Evolutionary conservation across 1,140 invertebrate genomes (phyloP).

Genomic region (Bombus consobrinus): DNA sequence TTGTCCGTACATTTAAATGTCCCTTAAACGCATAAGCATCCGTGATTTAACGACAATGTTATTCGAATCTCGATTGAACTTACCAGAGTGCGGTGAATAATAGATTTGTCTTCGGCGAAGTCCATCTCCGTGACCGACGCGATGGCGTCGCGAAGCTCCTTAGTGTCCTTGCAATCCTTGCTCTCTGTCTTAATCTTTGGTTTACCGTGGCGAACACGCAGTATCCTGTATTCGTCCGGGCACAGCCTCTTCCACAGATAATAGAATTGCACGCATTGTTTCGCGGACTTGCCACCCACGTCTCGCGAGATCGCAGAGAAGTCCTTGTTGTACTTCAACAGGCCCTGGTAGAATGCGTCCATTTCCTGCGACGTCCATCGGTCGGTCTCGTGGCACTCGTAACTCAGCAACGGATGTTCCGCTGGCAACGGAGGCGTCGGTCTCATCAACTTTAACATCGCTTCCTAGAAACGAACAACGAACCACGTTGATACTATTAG

Average conservation of each 20-base stretch:
- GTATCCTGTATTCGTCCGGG: constrained; percentile 90
- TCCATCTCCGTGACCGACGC: constrained; percentile 80
- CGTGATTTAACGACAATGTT: no score
- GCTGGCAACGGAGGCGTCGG: constrained; percentile 88
- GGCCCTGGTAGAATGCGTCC: constrained; percentile 92
- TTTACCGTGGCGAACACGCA: constrained; percentile 82
- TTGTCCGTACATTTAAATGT: not conserved
- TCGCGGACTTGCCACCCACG: constrained; percentile 93
- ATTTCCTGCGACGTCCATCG: constrained; percentile 94
- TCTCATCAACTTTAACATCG: constrained; percentile 92
- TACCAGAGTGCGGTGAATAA: constrained; percentile 80
- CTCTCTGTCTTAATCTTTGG: constrained; percentile 77
- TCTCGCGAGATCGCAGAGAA: constrained; percentile 94
- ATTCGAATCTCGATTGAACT: constrained; percentile 30
- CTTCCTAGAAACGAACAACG: constrained; percentile 83
- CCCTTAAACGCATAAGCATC: no score
- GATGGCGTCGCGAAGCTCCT: constrained; percentile 79
- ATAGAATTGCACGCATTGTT: constrained; percentile 98
- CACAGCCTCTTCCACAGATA: constrained; percentile 99
- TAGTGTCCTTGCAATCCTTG: constrained; percentile 78
- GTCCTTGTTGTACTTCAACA: constrained; percentile 96
- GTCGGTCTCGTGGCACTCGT: constrained; percentile 89
- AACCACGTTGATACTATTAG: not conserved
- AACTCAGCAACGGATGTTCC: constrained; percentile 89
- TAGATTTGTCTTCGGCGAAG: constrained; percentile 81